Evolutionary conservation across 1,140 invertebrate genomes (phyloP), one percentile per base, ranked within the genome.

Genomic region (Propsilocerus akamusi): DNA sequence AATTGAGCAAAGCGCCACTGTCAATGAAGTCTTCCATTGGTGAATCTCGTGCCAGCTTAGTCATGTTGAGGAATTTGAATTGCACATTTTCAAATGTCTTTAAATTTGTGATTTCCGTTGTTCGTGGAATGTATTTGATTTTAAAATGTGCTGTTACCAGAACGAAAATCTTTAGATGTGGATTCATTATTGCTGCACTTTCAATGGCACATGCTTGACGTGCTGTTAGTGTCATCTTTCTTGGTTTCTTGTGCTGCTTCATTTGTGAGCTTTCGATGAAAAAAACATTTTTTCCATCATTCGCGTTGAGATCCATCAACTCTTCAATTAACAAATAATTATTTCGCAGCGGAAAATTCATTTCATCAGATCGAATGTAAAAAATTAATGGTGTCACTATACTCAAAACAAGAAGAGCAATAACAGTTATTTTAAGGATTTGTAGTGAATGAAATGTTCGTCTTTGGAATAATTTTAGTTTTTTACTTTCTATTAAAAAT

Each of bases 1-100:
- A 71, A 0, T 57, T 66, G 8, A 50, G 59, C 0, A 74, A 51
- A 4, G 57, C 52, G 0, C 65, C 67, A 8, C 52, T 58, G 0
- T 48, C 47, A 49, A 66, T 71, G 70, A 71, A 75, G 1, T 62
- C 6, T n/a, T 72, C 63, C 1, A 75, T 53, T 0, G 72, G 72
- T 0, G 72, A 3, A 17, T 41, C 34, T 17, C 8, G 8, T 20
- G 34, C 10, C 5, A 17, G 22, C 11, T 72, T 14, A 41, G 22
- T 4, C 11, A 41, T 8, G 22, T 41, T 14, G 14, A 41, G 17
- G 1, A 20, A n/a, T 17, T 41, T 41, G n/a, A 41, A n/a, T 20
- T 41, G 17, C 5, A 41, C 34, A 41, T 41, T 41, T 20, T 14
- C 8, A 17, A 20, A 41, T n/a, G n/a, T n/a, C n/a, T n/a, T n/a